These are phyloP conservation scores for Xylota segnis DNA, from an alignment of 2,888 invertebrate species.

Conservation along the genomic window DNA sequence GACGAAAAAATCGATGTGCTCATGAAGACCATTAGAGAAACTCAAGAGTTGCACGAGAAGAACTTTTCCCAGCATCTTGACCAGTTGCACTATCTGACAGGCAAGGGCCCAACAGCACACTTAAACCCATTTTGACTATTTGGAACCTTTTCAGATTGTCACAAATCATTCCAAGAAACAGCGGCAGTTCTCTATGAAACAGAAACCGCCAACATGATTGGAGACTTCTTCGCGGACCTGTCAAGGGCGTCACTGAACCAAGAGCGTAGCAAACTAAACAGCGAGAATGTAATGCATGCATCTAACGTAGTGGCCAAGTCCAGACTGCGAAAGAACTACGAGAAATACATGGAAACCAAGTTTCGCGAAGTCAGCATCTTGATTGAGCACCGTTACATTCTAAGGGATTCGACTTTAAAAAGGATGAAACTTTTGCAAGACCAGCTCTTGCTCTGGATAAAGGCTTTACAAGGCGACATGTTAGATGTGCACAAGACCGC, in stretches of 20 bases:
- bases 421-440: conserved; percentile 80
- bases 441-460: conserved; percentile 79
- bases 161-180: conserved; percentile 77
- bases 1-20: conserved; percentile 80
- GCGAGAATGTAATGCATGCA: conserved; percentile 81
- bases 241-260: conserved; percentile 75
- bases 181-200: conserved; percentile 79
- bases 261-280: conserved; percentile 78
- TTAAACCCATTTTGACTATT: not conserved
- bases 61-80: conserved; percentile 79
- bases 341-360: conserved; percentile 79
- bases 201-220: conserved; percentile 79
- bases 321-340: conserved; percentile 78
- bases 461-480: conserved; percentile 77
- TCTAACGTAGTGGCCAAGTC: conserved; percentile 79
- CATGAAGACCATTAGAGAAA: conserved; percentile 79
- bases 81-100: conserved; percentile 80
- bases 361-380: conserved; percentile 80
- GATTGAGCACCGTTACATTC: conserved; percentile 79
- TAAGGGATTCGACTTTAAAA: conserved; percentile 79
- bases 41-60: conserved; percentile 80
- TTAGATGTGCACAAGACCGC: conserved; percentile 81
- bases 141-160: conserved; percentile 74
- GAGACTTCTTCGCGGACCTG: conserved; percentile 80
- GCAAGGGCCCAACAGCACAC: conserved; percentile 44